Conservation (phyloP, 2,888 invertebrate species). For the Rhingia campestris region DNA sequence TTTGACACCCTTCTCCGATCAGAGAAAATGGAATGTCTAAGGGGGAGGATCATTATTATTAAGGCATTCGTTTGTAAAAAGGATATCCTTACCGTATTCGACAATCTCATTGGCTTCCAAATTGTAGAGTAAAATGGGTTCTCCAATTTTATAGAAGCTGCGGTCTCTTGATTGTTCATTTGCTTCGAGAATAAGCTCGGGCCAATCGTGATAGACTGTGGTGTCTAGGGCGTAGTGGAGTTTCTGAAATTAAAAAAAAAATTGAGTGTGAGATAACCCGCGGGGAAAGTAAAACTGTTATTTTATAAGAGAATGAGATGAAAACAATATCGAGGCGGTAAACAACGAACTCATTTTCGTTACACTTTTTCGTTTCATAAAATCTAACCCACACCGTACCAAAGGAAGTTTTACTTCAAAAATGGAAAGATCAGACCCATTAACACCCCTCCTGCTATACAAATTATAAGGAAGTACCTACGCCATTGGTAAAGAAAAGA, state of each 20-base stretch:
- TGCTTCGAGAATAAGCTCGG: constrained; percentile 35
- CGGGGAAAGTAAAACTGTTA: no score
- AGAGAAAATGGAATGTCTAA: constrained; percentile 78
- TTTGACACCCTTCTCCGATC: constrained; percentile 77
- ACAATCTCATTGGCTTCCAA: constrained; percentile 34
- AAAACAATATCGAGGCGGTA: no score
- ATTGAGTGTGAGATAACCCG: no score
- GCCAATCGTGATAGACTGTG: constrained; percentile 33
- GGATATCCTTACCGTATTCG: constrained; percentile 37
- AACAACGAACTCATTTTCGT: no score
- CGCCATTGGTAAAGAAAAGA: no score
- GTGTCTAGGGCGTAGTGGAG: constrained; percentile 1
- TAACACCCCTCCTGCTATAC: no score
- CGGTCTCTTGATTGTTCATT: constrained; percentile 3
- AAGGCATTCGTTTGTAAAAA: neutral
- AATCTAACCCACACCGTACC: no score
- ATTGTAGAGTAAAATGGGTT: constrained; percentile 46
- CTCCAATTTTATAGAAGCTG: constrained; percentile 45
- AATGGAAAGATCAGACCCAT: no score
- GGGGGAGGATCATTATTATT: neutral
- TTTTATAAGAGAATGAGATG: no score
- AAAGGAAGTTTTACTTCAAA: no score
- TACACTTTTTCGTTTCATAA: no score
- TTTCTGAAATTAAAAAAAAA: constrained; percentile 27
- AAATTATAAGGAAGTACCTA: no score